phyloP scores from a whole-genome alignment of 64 coral and sea anemone genomes.

The Stylophora pistillata region DNA sequence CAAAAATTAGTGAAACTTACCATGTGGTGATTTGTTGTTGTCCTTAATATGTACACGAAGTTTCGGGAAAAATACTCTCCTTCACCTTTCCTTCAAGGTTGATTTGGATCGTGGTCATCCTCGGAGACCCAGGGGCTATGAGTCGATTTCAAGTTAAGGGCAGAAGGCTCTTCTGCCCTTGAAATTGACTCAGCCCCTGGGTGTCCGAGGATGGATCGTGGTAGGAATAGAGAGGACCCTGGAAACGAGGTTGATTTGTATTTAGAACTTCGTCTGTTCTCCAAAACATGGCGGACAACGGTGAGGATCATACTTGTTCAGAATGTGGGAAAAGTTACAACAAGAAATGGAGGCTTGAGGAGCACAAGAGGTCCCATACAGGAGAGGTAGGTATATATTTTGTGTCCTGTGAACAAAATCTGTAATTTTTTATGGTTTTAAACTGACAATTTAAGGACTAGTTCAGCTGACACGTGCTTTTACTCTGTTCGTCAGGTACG shows the following conservation, averaged over 20 bases:
- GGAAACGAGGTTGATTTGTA: not conserved
- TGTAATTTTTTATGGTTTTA: not conserved
- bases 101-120: too few species aligned
- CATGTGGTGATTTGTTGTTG: too few species aligned
- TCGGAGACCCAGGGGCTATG: not conserved
- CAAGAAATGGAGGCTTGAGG: slow-evolving; percentile 56
- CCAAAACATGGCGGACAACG: slow-evolving; percentile 47
- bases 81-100: too few species aligned
- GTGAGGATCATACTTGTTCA: not conserved
- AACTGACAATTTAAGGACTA: not conserved
- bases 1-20: too few species aligned
- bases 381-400: slow-evolving; percentile 34
- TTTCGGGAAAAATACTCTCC: too few species aligned
- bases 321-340: slow-evolving; percentile 61
- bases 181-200: too few species aligned
- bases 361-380: slow-evolving; percentile 50
- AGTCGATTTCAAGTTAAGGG: not conserved
- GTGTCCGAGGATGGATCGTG: too few species aligned
- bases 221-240: too few species aligned
- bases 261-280: not conserved
- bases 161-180: not conserved
- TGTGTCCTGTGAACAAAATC: not conserved
- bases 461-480: not conserved
- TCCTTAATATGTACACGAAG: too few species aligned
- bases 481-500: not conserved